Evolutionary conservation across 2,113 vertebrate species (phyloP).

Genomic region (Pseudopodoces humilis): DNA sequence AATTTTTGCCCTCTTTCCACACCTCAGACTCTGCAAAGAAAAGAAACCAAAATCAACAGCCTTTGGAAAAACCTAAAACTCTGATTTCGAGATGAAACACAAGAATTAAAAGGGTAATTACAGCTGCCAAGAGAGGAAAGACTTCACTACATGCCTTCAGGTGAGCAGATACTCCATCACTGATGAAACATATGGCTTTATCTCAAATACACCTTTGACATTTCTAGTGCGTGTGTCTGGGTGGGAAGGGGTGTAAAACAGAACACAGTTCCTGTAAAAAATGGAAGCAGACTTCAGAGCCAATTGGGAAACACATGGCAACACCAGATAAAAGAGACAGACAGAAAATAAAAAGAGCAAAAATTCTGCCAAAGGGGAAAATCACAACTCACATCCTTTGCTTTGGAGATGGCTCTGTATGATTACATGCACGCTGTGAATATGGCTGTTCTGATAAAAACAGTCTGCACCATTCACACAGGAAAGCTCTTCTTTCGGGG

Average conservation of each 20-base stretch:
- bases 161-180: conserved; percentile 4
- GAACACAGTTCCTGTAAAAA: neutral
- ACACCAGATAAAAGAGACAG: conserved; percentile 43
- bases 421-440: neutral
- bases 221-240: conserved; percentile 40
- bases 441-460: neutral
- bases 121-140: neutral
- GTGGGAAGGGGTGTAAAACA: conserved; percentile 30
- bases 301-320: neutral
- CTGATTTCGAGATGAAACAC: conserved; percentile 16
- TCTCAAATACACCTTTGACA: conserved; percentile 48
- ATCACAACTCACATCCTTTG: conserved; percentile 9
- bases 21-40: neutral
- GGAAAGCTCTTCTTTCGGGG: neutral
- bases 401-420: conserved; percentile 16
- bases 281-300: conserved; percentile 17
- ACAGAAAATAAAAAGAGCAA: conserved; percentile 42
- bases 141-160: conserved; percentile 21
- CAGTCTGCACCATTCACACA: neutral
- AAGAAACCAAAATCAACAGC: neutral
- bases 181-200: conserved; percentile 10
- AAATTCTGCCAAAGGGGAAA: conserved; percentile 45
- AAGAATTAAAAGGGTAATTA: conserved; percentile 40
- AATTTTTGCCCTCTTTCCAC: neutral
- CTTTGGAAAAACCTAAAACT: neutral